Evolutionary conservation across 2,797 vertebrate genomes (phyloP), one percentile per base, ranked within the genome.

Genomic region (Chiroxiphia lanceolata): DNA sequence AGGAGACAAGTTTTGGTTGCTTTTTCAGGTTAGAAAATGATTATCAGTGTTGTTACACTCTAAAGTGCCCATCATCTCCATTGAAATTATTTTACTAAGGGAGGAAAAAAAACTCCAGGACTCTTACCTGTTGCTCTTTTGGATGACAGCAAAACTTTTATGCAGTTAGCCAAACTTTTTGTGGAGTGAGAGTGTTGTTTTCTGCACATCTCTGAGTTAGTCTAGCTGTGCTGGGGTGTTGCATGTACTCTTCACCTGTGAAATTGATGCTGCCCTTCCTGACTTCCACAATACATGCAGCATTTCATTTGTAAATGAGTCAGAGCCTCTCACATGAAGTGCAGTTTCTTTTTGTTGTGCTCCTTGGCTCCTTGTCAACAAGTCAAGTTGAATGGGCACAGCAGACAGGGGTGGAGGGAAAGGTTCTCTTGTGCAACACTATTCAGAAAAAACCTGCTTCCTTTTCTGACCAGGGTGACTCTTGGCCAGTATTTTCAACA

Each of bases 301-400:
- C 87, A 64, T 86, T 95, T 97, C 54, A 64, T 94, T 93, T 92
- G 57, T 87, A 70, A 79, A 67, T 94, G 91, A 95, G 60, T 96
- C 94, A 94, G 57, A 91, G 60, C 56, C 74, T 93, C 45, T 90
- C 71, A 67, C 38, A 65, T 81, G 7, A 83, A 90, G 78, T 81
- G 68, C 38, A 29, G 2, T 82, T 82, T 82, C 88, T 93, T 93
- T 85, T 83, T 93, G 74, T 93, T 83, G 50, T 93, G 80, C 83
- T 94, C 61, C 69, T 87, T 96, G 93, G 82, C 87, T 90, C 40
- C 54, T 75, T 5, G 2, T 89, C 93, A 94, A 17, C 53, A 60
- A 80, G 34, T 91, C 79, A 72, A 50, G 60, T 45, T 91, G 70
- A 96, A 95, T 87, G 85, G 78, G 83, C 75, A 80, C 33, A 70